Evolutionary conservation across 1,140 invertebrate species (phyloP), one percentile per base, ranked within the genome.

Genomic region (Drosophila aff.): DNA sequence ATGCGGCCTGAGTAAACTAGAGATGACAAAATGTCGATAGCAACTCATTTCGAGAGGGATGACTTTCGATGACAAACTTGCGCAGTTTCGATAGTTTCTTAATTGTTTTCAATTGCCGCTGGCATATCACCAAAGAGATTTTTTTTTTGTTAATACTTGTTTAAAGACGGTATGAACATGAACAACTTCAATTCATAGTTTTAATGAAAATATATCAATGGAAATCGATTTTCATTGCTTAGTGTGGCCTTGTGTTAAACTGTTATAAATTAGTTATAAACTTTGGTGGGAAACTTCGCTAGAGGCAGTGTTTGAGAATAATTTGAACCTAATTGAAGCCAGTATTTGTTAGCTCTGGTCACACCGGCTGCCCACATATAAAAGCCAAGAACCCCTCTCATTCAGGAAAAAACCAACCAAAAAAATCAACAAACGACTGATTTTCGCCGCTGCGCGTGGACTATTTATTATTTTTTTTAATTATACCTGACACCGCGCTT

Each of bases 1-100:
- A 68, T 23, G 64, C 49, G 67, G 64, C 40, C 23, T 28, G 21
- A 26, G 53, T 11, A 26, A n/a, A n/a, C 26, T 57, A 57, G 53
- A 11, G 36, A 57, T 40, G 36, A 15, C 0, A 57, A 23, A 57
- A 23, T 1, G 2, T 11, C 53, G 53, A 57, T 57, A 26, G 18
- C 28, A 3, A 8, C 6, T 9, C 33, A 11, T 13, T 38, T 10
- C 3, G 52, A 38, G 8, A 18, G 38, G 8, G 13, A 13, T 10
- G 9, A 44, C 10, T 9, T 46, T 21, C 11, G 44, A 46, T 13
- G 2, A 13, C 44, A 23, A 5, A 3, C 18, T 4, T 21, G 4
- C 4, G 4, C 10, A 43, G n/a, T 4, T 10, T 15, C 21, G 11
- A 46, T 23, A 38, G 4, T 38, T 38, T 5, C 13, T 38, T 11